Evolutionary conservation across 2,113 vertebrate genomes (phyloP).

Genomic region (Smithornis capensis): DNA sequence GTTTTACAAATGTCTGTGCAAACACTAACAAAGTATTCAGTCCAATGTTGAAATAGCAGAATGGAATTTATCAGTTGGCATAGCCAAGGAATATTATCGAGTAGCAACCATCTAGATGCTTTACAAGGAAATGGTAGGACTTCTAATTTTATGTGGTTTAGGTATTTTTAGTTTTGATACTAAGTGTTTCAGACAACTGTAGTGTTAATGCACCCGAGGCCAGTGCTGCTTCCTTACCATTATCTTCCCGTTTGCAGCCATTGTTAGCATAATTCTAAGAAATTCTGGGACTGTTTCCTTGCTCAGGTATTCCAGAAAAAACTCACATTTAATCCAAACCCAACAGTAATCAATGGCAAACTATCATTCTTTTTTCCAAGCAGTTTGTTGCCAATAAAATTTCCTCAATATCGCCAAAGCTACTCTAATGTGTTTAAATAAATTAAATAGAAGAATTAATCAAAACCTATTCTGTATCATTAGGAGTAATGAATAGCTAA

Average conservation of each 20-base stretch:
- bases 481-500: slow-evolving; percentile 56
- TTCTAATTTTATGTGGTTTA: background rate
- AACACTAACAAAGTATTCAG: background rate
- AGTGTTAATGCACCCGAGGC: background rate
- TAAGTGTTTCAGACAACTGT: background rate
- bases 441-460: slow-evolving; percentile 64
- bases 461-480: slow-evolving; percentile 39
- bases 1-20: background rate
- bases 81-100: background rate
- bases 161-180: background rate
- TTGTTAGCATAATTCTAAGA: background rate
- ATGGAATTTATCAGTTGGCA: background rate
- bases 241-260: background rate
- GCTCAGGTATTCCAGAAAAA: background rate
- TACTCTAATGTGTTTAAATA: slow-evolving; percentile 54
- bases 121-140: background rate
- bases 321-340: background rate
- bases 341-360: background rate
- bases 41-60: background rate
- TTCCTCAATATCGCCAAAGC: background rate
- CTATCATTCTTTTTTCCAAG: background rate
- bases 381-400: slow-evolving; percentile 7
- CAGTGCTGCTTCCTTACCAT: background rate
- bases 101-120: background rate
- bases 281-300: background rate